phyloP scores from a whole-genome alignment of 2,113 vertebrate species.

The Amazona vittata region DNA sequence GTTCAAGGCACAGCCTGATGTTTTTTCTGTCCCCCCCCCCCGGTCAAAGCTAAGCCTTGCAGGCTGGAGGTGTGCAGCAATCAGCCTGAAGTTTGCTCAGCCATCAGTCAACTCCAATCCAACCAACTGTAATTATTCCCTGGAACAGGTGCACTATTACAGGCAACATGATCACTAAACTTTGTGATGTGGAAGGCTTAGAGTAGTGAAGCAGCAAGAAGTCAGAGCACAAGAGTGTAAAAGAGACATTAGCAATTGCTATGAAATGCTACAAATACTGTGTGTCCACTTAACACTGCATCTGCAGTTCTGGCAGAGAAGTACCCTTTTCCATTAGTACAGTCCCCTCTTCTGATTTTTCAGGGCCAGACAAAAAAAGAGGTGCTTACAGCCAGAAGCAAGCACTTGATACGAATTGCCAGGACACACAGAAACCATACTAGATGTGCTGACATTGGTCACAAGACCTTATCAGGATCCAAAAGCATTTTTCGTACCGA shows the following conservation, averaged over 20 bases:
- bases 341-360: background rate
- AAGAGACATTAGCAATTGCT: background rate
- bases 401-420: background rate
- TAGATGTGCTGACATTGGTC: background rate
- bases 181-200: background rate
- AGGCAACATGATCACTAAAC: background rate
- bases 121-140: background rate
- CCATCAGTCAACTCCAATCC: background rate
- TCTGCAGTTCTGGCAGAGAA: background rate
- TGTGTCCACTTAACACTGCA: background rate
- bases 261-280: background rate
- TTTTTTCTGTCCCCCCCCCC: background rate
- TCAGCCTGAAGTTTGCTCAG: background rate
- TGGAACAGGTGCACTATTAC: background rate
- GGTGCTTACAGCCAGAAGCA: background rate
- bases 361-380: background rate
- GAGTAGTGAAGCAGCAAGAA: background rate
- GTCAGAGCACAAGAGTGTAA: background rate
- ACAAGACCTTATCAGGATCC: background rate
- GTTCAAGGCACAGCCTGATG: background rate
- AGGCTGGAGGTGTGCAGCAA: background rate
- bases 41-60: background rate
- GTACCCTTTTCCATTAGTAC: background rate
- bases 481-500: background rate
- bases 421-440: background rate